These are phyloP conservation scores for Cyprinodon brontotheroides DNA, from an alignment of 2,113 vertebrate species.

Conservation along the genomic window DNA sequence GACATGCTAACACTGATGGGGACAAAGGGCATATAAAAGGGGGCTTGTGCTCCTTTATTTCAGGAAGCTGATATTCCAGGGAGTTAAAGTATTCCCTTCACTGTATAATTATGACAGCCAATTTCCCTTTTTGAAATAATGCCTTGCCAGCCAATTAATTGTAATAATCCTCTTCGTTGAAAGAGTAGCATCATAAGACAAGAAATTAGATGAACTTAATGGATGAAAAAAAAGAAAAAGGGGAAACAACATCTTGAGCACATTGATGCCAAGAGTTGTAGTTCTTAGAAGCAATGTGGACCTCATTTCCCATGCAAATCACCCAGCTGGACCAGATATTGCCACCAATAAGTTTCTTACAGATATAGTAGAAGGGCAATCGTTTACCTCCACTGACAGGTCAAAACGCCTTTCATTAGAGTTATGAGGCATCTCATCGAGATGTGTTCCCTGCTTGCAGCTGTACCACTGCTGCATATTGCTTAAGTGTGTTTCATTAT, in stretches of 20 bases:
- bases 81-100: constrained; percentile 80
- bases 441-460: constrained; percentile 60
- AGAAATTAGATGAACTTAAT: constrained; percentile 45
- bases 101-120: constrained; percentile 81
- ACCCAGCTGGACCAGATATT: constrained; percentile 46
- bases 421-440: constrained; percentile 73
- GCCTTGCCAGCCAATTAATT: constrained; percentile 80
- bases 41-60: constrained; percentile 72
- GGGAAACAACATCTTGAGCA: constrained; percentile 38
- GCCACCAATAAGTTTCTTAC: constrained; percentile 60
- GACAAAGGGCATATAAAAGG: constrained; percentile 32
- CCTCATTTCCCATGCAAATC: constrained; percentile 62
- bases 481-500: constrained; percentile 81
- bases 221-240: constrained; percentile 28
- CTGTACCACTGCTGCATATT: constrained; percentile 70
- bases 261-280: constrained; percentile 24
- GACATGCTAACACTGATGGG: constrained; percentile 61
- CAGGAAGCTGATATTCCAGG: constrained; percentile 80
- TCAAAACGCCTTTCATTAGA: constrained; percentile 72
- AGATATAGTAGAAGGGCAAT: constrained; percentile 67
- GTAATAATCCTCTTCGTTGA: constrained; percentile 75
- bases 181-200: constrained; percentile 61
- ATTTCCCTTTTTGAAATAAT: constrained; percentile 83
- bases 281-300: constrained; percentile 46
- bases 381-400: constrained; percentile 63